These are phyloP conservation scores for Danio aesculapii DNA, from an alignment of 2,797 vertebrate genomes.

Conservation along the genomic window DNA sequence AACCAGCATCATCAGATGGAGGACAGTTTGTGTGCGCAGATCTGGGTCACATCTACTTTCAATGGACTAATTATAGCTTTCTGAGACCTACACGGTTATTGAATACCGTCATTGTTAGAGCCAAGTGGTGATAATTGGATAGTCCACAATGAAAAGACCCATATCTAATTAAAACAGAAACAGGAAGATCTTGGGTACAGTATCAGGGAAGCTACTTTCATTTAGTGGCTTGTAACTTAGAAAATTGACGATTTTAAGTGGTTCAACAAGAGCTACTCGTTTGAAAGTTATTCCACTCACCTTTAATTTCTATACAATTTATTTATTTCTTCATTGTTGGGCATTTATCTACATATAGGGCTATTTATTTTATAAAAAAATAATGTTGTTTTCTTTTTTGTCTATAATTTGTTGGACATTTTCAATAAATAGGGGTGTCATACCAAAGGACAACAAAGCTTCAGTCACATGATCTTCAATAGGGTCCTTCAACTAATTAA, in stretches of 20 bases:
- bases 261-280: neutral
- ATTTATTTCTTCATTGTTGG: too few relatives aligned
- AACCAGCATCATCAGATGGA: conserved; percentile 36
- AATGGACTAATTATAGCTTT: conserved; percentile 50
- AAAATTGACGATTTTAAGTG: neutral
- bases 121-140: conserved; percentile 42
- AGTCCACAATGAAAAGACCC: conserved; percentile 34
- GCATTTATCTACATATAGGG: too few relatives aligned
- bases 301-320: too few relatives aligned
- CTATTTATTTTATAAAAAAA: too few relatives aligned
- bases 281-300: neutral
- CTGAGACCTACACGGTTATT: neutral
- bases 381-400: too few relatives aligned
- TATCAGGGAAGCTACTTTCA: conserved; percentile 8
- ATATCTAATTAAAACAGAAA: conserved; percentile 46
- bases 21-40: conserved; percentile 18
- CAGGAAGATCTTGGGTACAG: neutral
- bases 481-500: too few relatives aligned
- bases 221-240: neutral
- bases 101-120: conserved; percentile 45
- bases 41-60: conserved; percentile 52
- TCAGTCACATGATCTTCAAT: too few relatives aligned
- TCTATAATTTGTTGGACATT: too few relatives aligned
- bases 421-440: too few relatives aligned
- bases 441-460: too few relatives aligned